These are phyloP conservation scores for Euphonia xanthogaster DNA, from an alignment of 2,797 vertebrate species.

Conservation along the genomic window DNA sequence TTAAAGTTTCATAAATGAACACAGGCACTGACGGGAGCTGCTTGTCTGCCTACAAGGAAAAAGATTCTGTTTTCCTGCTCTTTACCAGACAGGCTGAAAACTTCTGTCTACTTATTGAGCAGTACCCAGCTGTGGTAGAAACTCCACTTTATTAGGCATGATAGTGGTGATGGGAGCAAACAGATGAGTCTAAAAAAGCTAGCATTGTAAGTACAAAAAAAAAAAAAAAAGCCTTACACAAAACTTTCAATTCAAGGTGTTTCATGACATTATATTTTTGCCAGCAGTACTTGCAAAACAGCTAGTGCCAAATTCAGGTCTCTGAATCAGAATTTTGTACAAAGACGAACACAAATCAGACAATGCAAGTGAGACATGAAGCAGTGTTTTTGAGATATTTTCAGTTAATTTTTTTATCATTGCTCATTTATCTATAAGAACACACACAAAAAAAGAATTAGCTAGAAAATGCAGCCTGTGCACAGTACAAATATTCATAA, in stretches of 20 bases:
- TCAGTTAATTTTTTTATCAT: background rate
- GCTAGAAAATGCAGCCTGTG: background rate
- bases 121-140: background rate
- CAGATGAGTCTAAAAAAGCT: background rate
- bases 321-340: background rate
- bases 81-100: background rate
- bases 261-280: background rate
- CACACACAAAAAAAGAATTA: background rate
- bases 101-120: background rate
- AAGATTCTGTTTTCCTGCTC: background rate
- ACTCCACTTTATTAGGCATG: background rate
- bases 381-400: accelerated
- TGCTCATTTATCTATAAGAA: background rate
- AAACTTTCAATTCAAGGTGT: background rate
- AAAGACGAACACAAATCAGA: background rate
- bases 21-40: background rate
- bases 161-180: background rate
- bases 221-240: background rate
- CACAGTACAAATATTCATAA: background rate
- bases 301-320: background rate
- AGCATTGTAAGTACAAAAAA: background rate
- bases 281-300: background rate
- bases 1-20: background rate
- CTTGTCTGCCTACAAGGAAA: background rate
- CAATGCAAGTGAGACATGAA: background rate